Conservation (phyloP, 1,140 invertebrate species). For the Halotydeus destructor region DNA sequence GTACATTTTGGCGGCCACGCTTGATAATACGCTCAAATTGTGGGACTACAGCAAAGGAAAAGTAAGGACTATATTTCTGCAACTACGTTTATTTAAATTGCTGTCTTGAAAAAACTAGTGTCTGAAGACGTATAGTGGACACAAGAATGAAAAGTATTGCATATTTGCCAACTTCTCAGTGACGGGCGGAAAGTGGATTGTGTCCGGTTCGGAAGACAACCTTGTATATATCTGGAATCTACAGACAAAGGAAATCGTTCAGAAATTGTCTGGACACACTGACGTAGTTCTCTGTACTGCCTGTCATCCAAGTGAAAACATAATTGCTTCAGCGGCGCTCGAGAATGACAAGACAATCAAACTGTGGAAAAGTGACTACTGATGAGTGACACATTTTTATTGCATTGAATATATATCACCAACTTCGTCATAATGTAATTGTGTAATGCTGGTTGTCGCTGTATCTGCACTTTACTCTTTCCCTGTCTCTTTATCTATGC, state of each 20-base stretch:
- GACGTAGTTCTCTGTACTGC: conserved; percentile 94
- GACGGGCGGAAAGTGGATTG: conserved; percentile 99
- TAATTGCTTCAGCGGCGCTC: conserved; percentile 92
- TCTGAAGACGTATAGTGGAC: conserved; percentile 90
- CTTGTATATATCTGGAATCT: conserved; percentile 99
- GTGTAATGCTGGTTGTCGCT: too few species aligned
- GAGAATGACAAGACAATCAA: conserved; percentile 99
- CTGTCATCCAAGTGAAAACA: conserved; percentile 94
- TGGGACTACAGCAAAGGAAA: conserved; percentile 95
- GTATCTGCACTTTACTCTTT: too few species aligned
- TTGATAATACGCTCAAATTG: conserved; percentile 93
- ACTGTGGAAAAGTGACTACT: conserved; percentile 81
- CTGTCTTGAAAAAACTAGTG: conserved; percentile 45
- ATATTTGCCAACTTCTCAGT: conserved; percentile 99
- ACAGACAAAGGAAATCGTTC: conserved; percentile 97
- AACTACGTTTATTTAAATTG: conserved; percentile 5
- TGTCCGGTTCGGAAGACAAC: conserved; percentile 98
- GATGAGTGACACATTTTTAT: too few species aligned
- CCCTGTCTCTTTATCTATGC: too few species aligned
- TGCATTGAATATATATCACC: too few species aligned
- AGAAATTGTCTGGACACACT: conserved; percentile 86
- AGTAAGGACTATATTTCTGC: conserved; percentile 18
- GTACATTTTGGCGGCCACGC: conserved; percentile 90
- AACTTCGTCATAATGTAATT: too few species aligned
- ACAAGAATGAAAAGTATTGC: conserved; percentile 98